phyloP scores from a whole-genome alignment of 2,113 vertebrate genomes.

The Neolamprologus cancellatus region DNA sequence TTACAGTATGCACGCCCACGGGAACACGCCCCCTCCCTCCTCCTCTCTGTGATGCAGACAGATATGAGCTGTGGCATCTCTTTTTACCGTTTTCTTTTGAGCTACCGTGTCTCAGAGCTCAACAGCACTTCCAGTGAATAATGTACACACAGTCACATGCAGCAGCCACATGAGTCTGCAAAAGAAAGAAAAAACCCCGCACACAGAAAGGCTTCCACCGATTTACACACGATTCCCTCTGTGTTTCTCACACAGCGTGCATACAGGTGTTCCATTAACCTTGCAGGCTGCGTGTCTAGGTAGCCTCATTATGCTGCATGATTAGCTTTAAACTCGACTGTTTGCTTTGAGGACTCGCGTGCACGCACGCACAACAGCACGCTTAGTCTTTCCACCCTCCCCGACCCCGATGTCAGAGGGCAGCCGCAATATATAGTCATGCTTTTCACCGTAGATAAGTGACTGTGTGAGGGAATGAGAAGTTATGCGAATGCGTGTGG shows the following conservation, averaged over 20 bases:
- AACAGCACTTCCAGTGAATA: not conserved
- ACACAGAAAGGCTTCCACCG: not conserved
- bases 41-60: slow-evolving; percentile 24
- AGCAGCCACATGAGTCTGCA: not conserved
- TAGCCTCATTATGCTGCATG: slow-evolving; percentile 48
- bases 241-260: not conserved
- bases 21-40: not conserved
- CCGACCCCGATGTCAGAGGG: slow-evolving; percentile 26
- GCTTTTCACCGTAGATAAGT: slow-evolving; percentile 58
- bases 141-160: slow-evolving; percentile 9
- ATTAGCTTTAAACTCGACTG: slow-evolving; percentile 39
- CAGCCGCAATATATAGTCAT: slow-evolving; percentile 25
- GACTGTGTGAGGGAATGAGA: slow-evolving; percentile 11
- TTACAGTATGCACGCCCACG: not conserved
- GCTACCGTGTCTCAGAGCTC: slow-evolving; percentile 1
- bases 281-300: slow-evolving; percentile 30
- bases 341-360: not conserved
- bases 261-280: slow-evolving; percentile 55
- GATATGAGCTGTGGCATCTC: slow-evolving; percentile 22
- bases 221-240: not conserved
- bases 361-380: not conserved
- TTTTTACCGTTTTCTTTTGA: slow-evolving; percentile 18
- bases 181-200: not conserved
- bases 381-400: not conserved
- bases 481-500: not conserved